A percentile compares a stretch with the other conserved stretches of the same genome.
Conservation (phyloP, 2,888 invertebrate species). For the Sceliomorpha sp. region DNA sequence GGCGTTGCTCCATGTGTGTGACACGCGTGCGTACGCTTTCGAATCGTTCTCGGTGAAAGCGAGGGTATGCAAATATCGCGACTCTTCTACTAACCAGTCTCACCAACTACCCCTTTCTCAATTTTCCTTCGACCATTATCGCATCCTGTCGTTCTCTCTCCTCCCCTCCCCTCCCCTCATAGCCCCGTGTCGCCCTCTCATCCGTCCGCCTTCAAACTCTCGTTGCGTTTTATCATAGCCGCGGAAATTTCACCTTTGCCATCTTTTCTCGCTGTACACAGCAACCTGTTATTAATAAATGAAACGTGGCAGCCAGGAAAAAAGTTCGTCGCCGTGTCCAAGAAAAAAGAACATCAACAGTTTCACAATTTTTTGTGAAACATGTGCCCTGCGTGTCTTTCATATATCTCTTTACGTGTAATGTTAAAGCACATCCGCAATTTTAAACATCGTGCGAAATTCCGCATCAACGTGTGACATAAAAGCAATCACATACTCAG, state of each 20-base stretch:
- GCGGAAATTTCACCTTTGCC: too few relatives aligned
- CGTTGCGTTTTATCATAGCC: too few relatives aligned
- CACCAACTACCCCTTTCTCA: constrained; percentile 18
- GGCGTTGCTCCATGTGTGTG: constrained; percentile 13
- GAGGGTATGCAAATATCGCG: constrained; percentile 20
- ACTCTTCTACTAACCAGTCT: constrained; percentile 29
- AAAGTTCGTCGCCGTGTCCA: background rate
- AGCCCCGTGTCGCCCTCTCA: constrained; percentile 8
- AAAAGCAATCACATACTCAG: too few relatives aligned
- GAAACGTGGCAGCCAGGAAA: background rate
- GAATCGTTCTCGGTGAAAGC: constrained; percentile 2
- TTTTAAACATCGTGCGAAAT: too few relatives aligned
- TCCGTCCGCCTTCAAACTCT: too few relatives aligned
- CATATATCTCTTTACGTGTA: too few relatives aligned
- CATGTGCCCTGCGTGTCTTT: too few relatives aligned
- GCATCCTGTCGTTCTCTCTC: constrained; percentile 32
- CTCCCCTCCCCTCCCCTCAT: constrained; percentile 16
- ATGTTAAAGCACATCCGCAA: too few relatives aligned
- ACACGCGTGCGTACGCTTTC: constrained; percentile 4
- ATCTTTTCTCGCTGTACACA: background rate
- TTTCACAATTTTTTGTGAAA: too few relatives aligned
- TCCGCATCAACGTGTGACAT: too few relatives aligned
- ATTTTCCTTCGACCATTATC: constrained; percentile 36
- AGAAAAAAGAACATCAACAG: too few relatives aligned
- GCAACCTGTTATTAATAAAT: background rate